Percentiles rank a stretch among this genome's conserved stretches.
phyloP scores from a whole-genome alignment of 2,888 invertebrate species.

The Ectropis crepuscularia region DNA sequence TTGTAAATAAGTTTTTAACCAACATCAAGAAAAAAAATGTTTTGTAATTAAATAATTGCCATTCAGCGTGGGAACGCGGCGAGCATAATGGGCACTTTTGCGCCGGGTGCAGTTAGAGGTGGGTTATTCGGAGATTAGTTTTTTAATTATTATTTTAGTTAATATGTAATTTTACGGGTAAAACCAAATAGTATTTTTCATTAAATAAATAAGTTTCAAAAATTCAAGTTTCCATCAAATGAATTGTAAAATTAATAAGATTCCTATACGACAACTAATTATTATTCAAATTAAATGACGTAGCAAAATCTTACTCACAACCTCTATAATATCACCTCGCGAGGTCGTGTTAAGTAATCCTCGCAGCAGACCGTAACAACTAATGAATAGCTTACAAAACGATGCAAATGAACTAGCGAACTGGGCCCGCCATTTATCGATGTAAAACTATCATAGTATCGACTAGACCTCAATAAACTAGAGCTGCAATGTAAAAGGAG shows the following conservation, averaged over 20 bases:
- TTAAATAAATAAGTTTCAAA: no score
- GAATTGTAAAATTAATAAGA: no score
- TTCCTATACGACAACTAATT: not conserved
- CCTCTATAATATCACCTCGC: constrained; percentile 35
- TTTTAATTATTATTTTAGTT: no score
- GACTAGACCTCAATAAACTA: constrained; percentile 57
- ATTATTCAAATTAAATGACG: constrained; percentile 21
- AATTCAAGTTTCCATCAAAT: no score
- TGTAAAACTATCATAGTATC: constrained; percentile 52
- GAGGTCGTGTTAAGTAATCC: constrained; percentile 73
- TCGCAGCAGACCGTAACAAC: constrained; percentile 69
- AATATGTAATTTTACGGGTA: no score
- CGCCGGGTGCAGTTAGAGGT: no score
- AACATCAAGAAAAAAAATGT: no score
- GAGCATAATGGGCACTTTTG: no score
- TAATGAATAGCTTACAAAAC: constrained; percentile 74
- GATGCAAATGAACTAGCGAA: constrained; percentile 69
- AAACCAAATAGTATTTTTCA: no score
- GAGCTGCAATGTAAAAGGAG: constrained; percentile 45
- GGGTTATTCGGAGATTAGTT: no score
- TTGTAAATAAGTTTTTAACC: not conserved
- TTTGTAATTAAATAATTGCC: no score
- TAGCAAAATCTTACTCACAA: constrained; percentile 25
- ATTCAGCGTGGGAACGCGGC: no score
- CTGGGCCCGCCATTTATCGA: constrained; percentile 58